Conservation (phyloP, 1,140 invertebrate species). For the Maconellicoccus hirsutus region DNA sequence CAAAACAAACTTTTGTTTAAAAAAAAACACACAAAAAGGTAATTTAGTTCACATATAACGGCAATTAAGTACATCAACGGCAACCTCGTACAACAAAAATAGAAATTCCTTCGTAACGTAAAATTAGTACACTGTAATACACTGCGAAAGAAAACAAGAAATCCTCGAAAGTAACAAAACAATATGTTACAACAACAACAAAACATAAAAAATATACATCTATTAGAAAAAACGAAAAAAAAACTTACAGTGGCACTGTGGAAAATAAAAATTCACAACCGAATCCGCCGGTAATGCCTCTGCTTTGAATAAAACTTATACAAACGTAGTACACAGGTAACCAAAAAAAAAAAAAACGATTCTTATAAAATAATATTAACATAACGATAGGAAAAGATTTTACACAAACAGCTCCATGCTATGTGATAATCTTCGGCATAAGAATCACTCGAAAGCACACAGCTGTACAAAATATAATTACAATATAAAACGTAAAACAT, state of each 20-base stretch:
- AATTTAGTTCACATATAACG: not conserved
- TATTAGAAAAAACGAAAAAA: not conserved
- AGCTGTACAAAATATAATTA: not conserved
- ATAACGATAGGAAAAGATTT: too few species aligned
- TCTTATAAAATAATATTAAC: too few species aligned
- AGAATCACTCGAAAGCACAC: too few species aligned
- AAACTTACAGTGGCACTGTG: not conserved
- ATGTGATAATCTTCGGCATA: too few species aligned
- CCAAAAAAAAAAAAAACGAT: too few species aligned
- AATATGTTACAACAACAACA: not conserved
- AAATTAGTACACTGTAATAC: not conserved
- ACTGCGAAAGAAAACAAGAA: not conserved
- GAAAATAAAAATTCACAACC: not conserved
- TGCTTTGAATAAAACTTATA: not conserved
- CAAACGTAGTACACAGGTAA: too few species aligned
- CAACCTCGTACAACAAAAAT: not conserved
- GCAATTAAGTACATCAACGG: not conserved
- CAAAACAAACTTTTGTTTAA: not conserved
- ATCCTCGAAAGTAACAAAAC: not conserved
- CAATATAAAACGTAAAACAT: not conserved
- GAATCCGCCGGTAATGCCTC: not conserved
- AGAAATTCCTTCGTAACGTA: not conserved
- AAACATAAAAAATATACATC: not conserved
- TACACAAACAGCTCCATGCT: too few species aligned
- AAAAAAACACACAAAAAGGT: not conserved